Evolutionary conservation across 2,888 invertebrate species (phyloP), one percentile per base, ranked within the genome.

Genomic region (Oscheius sp.): DNA sequence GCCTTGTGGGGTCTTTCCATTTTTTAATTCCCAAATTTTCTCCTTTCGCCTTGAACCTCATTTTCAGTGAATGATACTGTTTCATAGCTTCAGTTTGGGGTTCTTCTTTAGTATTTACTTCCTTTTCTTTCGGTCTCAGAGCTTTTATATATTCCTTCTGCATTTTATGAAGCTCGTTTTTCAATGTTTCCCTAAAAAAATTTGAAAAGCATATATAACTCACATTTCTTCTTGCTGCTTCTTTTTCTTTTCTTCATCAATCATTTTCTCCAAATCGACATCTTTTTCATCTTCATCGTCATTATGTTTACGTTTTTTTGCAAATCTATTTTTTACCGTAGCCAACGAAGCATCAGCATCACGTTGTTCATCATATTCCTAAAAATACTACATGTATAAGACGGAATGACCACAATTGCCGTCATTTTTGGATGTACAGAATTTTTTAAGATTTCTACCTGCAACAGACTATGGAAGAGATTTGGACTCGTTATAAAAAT

Each of bases 101-200:
- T 26, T 78, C 78, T 41, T 75, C 80, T 71, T 73, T 78, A 45
- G 80, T 78, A 9, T 86, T 79, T 72, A 86, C 80, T 77, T 86
- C 80, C 81, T 70, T 78, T 66, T 79, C 77, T 56, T 84, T 81
- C 12, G 74, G 77, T n/a, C 85, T 74, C 80, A 85, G 65, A 30
- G 77, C 77, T 66, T 82, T 82, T 57, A 77, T 74, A 59, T 84
- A 83, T 54, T 84, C 82, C 45, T 82, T 84, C 64, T 82, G 82
- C 66, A 85, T 73, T 17, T 70, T 70, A 44, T 73, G 71, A 49
- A 74, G 61, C 50, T 73, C 73, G 30, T 62, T 49, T 50, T 73
- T 71, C 70, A 71, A 67, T 33, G 56, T 70, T 8, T 71, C 68
- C 38, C 77, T 78, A 30, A 32, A 70, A 57, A 47, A 30, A 17